Conservation (phyloP, 2,888 invertebrate species). For the Drosophila meridiana region DNA sequence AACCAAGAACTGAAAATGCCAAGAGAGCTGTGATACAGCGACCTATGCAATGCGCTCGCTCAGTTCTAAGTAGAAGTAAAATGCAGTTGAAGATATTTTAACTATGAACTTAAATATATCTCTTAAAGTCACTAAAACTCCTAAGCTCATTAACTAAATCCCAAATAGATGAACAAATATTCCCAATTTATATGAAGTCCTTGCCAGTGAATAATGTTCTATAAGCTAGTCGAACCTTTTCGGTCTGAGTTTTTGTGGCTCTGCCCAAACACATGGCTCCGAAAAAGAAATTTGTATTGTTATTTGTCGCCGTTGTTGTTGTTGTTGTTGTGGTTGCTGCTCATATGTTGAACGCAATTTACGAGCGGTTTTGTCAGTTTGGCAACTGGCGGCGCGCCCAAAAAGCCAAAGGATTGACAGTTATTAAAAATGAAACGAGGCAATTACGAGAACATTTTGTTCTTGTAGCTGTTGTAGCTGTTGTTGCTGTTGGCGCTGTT, state of each 20-base stretch:
- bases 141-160: not conserved
- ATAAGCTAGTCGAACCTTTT: slow-evolving; percentile 24
- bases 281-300: slow-evolving; percentile 29
- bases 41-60: slow-evolving; percentile 48
- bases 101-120: not conserved
- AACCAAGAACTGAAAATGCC: slow-evolving; percentile 24
- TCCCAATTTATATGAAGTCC: not conserved
- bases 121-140: not conserved
- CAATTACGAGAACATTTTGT: slow-evolving; percentile 70
- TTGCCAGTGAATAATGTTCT: slow-evolving; percentile 20
- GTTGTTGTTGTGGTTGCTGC: slow-evolving; percentile 29
- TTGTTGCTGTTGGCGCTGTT: slow-evolving; percentile 8
- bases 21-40: slow-evolving; percentile 17
- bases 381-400: slow-evolving; percentile 73
- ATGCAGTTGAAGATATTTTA: not conserved
- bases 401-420: slow-evolving; percentile 76
- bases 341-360: slow-evolving; percentile 63
- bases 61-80: not conserved
- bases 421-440: slow-evolving; percentile 79
- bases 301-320: slow-evolving; percentile 10
- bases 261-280: slow-evolving; percentile 11
- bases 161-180: not conserved
- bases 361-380: slow-evolving; percentile 65
- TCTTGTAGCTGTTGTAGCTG: slow-evolving; percentile 26
- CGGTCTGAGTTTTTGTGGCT: slow-evolving; percentile 32